Conservation (phyloP, 2,888 invertebrate species). For the Drosophila incognita region DNA sequence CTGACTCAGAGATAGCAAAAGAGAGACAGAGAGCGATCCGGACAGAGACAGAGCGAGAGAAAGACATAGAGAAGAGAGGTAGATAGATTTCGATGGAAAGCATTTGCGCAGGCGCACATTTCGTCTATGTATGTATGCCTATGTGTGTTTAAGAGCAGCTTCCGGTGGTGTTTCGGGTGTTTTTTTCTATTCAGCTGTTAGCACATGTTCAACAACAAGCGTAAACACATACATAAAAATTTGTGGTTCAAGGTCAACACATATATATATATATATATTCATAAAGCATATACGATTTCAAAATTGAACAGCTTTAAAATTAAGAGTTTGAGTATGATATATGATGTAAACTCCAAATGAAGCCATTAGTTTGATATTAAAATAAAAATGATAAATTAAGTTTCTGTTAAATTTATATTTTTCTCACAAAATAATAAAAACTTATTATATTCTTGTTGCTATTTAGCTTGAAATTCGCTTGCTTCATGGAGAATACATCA, state of each 20-base stretch:
- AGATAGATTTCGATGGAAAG: slow-evolving; percentile 39
- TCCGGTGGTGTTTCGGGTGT: slow-evolving; percentile 72
- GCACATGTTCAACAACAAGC: slow-evolving; percentile 31
- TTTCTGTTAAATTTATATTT: neutral
- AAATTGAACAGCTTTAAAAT: slow-evolving; percentile 7
- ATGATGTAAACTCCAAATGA: neutral
- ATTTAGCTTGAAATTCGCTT: neutral
- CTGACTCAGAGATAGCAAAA: neutral
- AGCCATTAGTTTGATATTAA: neutral
- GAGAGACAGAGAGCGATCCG: slow-evolving; percentile 1
- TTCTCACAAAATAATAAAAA: neutral
- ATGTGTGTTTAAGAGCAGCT: slow-evolving; percentile 53
- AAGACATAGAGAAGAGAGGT: neutral
- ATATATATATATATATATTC: neutral
- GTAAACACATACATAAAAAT: neutral
- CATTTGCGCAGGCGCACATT: slow-evolving; percentile 63
- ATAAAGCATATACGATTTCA: neutral
- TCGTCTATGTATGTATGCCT: neutral
- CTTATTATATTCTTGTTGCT: neutral
- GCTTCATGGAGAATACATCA: neutral
- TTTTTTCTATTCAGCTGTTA: slow-evolving; percentile 40
- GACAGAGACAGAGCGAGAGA: neutral
- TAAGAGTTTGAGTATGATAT: neutral
- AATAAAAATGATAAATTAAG: neutral
- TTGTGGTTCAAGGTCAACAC: slow-evolving; percentile 63